Evolutionary conservation across 2,113 vertebrate genomes (phyloP).

Genomic region (Lucifuga dentata): DNA sequence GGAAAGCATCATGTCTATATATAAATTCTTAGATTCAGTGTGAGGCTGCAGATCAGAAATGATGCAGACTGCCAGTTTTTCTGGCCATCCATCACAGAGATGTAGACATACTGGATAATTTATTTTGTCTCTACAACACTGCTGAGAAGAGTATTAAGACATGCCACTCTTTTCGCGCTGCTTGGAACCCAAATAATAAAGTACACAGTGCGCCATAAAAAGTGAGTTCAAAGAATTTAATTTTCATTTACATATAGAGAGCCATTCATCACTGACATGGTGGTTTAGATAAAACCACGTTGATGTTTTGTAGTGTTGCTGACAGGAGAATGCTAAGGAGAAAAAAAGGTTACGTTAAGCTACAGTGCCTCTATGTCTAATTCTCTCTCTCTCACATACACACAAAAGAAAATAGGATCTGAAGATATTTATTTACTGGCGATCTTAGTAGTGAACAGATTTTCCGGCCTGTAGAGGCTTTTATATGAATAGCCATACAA

Average conservation of each 20-base stretch:
- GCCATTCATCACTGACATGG: constrained; percentile 36
- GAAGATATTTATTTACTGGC: constrained; percentile 19
- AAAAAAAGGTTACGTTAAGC: constrained; percentile 13
- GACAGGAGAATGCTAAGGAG: constrained; percentile 12
- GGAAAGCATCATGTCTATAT: constrained; percentile 43
- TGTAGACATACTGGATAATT: constrained; percentile 51
- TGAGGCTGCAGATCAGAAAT: constrained; percentile 62
- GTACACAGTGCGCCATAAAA: constrained; percentile 33
- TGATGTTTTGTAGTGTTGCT: constrained; percentile 57
- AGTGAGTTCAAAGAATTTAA: constrained; percentile 52
- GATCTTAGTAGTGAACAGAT: background rate
- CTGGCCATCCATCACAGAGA: constrained; percentile 61
- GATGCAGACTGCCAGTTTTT: constrained; percentile 55
- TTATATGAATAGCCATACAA: background rate
- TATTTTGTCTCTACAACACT: constrained; percentile 43
- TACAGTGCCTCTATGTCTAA: background rate
- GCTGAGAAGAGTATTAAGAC: constrained; percentile 37
- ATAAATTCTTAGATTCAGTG: constrained; percentile 43
- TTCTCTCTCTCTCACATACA: background rate
- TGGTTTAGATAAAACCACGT: constrained; percentile 53
- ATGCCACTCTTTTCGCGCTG: constrained; percentile 24
- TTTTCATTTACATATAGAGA: constrained; percentile 53
- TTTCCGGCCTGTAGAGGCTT: background rate
- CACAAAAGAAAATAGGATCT: constrained; percentile 21
- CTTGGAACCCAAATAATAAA: constrained; percentile 57